phyloP scores from a whole-genome alignment of 1,140 invertebrate genomes.

The Heliconius melpomene region DNA sequence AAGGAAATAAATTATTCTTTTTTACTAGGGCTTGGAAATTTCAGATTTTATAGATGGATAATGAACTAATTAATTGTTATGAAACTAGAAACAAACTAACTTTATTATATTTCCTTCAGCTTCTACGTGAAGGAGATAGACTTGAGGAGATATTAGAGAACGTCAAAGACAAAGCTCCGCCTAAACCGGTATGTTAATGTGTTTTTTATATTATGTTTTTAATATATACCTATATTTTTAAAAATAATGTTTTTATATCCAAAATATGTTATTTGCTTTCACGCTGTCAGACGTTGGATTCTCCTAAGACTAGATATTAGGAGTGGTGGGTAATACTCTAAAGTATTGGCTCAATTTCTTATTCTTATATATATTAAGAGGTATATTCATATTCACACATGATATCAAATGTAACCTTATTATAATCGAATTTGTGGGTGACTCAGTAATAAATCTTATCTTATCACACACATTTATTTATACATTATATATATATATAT shows the following conservation, averaged over 20 bases:
- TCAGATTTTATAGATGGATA: too few relatives aligned
- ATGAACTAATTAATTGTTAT: too few relatives aligned
- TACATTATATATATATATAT: too few relatives aligned
- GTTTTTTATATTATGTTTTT: background rate
- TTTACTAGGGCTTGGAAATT: background rate
- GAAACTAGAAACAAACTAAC: too few relatives aligned
- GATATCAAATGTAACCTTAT: too few relatives aligned
- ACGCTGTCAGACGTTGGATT: slow-evolving; percentile 52
- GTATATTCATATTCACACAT: too few relatives aligned
- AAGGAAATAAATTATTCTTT: background rate
- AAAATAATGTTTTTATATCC: background rate
- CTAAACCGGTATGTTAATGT: slow-evolving; percentile 48
- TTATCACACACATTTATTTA: too few relatives aligned
- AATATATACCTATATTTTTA: background rate
- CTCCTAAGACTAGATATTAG: slow-evolving; percentile 47
- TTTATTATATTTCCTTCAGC: slow-evolving; percentile 42
- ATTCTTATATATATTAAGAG: too few relatives aligned
- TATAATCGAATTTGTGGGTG: too few relatives aligned
- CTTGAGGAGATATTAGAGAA: slow-evolving; percentile 56
- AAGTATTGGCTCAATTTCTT: too few relatives aligned
- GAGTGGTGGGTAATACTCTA: slow-evolving; percentile 24
- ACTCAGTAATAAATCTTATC: too few relatives aligned
- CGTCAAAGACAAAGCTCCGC: slow-evolving; percentile 35
- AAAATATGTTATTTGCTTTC: slow-evolving; percentile 35
- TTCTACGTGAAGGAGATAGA: slow-evolving; percentile 59